Evolutionary conservation across 2,113 vertebrate species (phyloP).

Genomic region (Centropus bengalensis): DNA sequence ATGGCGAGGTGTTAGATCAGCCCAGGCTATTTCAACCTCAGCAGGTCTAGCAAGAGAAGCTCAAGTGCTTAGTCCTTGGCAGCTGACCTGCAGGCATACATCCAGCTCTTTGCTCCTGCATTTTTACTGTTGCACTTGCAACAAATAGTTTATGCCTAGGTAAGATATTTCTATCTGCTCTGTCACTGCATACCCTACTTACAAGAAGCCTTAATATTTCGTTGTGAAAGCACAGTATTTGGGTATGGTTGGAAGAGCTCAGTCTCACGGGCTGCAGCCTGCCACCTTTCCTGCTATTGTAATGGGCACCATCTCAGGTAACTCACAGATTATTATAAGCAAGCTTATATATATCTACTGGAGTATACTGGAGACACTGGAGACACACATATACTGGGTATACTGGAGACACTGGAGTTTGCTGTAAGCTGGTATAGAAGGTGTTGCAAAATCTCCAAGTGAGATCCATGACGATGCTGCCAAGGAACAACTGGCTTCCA

Average conservation of each 20-base stretch:
- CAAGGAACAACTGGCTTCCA: slow-evolving; percentile 70
- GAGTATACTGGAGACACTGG: background rate
- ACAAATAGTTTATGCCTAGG: background rate
- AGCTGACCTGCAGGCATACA: background rate
- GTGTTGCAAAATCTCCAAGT: slow-evolving; percentile 65
- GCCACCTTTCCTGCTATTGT: background rate
- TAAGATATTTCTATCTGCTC: background rate
- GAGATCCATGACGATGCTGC: slow-evolving; percentile 59
- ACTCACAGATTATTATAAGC: background rate
- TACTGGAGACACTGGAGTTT: background rate
- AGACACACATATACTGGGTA: background rate
- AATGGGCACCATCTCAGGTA: background rate
- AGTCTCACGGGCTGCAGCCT: background rate
- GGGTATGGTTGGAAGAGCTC: background rate
- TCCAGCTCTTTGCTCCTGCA: background rate
- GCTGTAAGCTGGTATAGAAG: slow-evolving; percentile 47
- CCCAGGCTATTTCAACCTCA: background rate
- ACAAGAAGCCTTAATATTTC: background rate
- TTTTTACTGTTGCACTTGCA: background rate
- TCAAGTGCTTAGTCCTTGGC: background rate
- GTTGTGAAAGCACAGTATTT: background rate
- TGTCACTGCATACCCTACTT: background rate
- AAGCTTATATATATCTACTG: background rate
- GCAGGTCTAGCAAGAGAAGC: background rate
- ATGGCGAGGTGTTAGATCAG: background rate